Evolutionary conservation across 2,113 vertebrate genomes (phyloP).

Genomic region (Pelecanoides urinatrix): DNA sequence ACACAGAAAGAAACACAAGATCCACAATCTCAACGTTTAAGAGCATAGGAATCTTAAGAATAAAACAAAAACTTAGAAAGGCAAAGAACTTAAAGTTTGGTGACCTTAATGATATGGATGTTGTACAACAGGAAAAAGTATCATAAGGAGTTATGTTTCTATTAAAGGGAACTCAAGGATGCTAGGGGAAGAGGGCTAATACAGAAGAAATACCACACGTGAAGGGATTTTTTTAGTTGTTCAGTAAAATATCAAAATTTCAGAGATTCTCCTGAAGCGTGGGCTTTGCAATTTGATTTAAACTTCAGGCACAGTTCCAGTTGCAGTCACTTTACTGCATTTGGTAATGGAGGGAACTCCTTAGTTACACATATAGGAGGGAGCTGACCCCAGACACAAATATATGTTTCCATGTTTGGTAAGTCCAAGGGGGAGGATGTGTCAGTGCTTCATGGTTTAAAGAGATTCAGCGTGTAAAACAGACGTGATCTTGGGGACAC

Average conservation of each 20-base stretch:
- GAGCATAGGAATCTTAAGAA: not conserved
- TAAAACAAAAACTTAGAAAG: not conserved
- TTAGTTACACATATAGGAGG: not conserved
- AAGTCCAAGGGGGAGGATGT: not conserved
- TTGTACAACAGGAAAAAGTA: not conserved
- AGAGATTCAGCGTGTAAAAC: not conserved
- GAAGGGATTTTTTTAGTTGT: not conserved
- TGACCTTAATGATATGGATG: not conserved
- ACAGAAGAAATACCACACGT: not conserved
- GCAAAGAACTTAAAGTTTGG: not conserved
- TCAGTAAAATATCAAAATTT: not conserved
- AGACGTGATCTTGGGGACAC: not conserved
- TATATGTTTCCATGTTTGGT: not conserved
- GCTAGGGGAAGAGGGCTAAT: not conserved
- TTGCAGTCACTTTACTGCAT: not conserved
- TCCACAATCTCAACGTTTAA: not conserved
- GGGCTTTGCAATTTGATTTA: not conserved
- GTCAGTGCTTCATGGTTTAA: not conserved
- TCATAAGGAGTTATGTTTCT: not conserved
- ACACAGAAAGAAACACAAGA: not conserved
- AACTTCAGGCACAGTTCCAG: not conserved
- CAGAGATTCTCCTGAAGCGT: not conserved
- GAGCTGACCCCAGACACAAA: not conserved
- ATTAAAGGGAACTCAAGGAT: not conserved
- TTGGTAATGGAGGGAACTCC: not conserved